Conservation (phyloP, 1,140 invertebrate genomes). For the Chionoecetes opilio region DNA sequence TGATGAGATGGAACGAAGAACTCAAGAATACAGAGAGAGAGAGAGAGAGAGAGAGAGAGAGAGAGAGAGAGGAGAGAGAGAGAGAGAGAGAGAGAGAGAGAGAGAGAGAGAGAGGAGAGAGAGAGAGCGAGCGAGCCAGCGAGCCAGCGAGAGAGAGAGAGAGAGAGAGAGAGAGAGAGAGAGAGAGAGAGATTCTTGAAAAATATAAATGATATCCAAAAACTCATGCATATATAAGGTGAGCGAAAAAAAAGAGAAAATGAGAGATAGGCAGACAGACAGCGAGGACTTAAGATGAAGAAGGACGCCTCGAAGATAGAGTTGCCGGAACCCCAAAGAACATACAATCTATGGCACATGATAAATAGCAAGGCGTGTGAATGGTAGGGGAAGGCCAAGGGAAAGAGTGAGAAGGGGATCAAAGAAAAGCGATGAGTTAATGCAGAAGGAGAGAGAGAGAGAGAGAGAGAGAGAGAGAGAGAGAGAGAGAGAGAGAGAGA, state of each 20-base stretch:
- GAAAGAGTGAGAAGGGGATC: neutral
- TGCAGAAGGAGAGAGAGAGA: neutral
- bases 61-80: conserved; percentile 48
- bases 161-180: no score
- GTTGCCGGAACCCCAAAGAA: neutral
- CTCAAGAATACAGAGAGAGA: neutral
- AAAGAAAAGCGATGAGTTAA: neutral
- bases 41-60: conserved; percentile 45
- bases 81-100: neutral
- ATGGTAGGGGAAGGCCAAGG: neutral
- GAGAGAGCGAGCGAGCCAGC: no score
- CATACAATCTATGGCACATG: neutral
- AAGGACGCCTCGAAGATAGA: neutral
- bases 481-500: conserved; percentile 7
- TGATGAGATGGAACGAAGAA: neutral
- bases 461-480: conserved; percentile 36
- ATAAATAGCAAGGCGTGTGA: conserved; percentile 1
- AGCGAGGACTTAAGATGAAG: no score
- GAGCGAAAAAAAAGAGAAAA: no score
- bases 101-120: no score
- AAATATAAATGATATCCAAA: no score
- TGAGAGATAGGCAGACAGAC: no score
- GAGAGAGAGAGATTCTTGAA: no score
- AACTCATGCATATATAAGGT: no score
- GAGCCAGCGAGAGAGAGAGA: no score